Base-by-base conservation (phyloP, 2,888 invertebrate species). In the Elmis aenea region DNA sequence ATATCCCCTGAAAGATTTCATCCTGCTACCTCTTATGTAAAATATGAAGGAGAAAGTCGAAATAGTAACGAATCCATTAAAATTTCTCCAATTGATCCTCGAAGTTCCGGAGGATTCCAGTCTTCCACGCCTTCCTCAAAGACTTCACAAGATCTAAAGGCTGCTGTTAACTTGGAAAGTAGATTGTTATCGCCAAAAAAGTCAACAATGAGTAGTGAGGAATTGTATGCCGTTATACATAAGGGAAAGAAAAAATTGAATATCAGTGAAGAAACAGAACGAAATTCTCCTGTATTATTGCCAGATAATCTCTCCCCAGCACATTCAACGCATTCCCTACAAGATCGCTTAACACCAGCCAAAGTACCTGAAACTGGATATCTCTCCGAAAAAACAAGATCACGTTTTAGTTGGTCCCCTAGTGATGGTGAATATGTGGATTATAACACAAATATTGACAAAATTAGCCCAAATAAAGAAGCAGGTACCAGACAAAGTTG, bases 131-230 rank as follows among this genome's bases (percentile, higher is more conserved):
- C 83, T 5, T 75, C 79, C 1, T 44, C 56, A 11, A 63, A 58
- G 45, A 57, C 58, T 13, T 25, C 38, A 5, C 55, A 54, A 29
- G 68, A 42, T 56, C 64, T 60, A 52, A 75, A 72, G 54, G 71
- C 71, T 32, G 67, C 72, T 5, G 49, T 68, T 2, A 72, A 77
- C 52, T 66, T 77, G 21, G 69, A 69, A 41, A 66, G 67, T 4
- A 74, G 70, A 58, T 52, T 78, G 40, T 54, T 81, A 5, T 81
- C 81, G 2, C 81, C 83, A 0, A 79, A 80, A 12, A 82, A 79
- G 62, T 81, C 82, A 2, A 79, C 79, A 0, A 83, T 85, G 81
- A 81, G 81, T n/a, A 83, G 83, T 50, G 85, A 85, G 58, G 83
- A 85, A 61, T 66, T 85, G 2, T 85, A 83, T 56, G 81, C 84